These are phyloP conservation scores for Pithys albifrons DNA, from an alignment of 2,113 vertebrate genomes.

Conservation along the genomic window DNA sequence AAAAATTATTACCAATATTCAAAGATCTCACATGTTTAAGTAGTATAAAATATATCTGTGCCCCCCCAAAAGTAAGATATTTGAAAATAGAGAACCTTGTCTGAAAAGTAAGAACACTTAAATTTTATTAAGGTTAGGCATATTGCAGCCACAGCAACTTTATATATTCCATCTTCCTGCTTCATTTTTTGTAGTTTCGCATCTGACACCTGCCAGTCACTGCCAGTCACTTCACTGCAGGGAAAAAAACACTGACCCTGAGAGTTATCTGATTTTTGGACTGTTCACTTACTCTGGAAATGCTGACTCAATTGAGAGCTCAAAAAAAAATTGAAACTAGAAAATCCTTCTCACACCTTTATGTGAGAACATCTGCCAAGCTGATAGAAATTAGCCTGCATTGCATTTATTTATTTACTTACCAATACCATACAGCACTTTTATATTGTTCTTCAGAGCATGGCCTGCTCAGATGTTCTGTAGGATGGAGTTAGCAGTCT, in stretches of 20 bases:
- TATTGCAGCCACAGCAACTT: not conserved
- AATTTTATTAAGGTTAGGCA: not conserved
- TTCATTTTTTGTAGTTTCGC: not conserved
- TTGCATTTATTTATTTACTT: not conserved
- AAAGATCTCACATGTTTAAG: not conserved
- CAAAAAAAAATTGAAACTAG: not conserved
- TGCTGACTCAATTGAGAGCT: slow-evolving; percentile 6
- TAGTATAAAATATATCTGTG: not conserved
- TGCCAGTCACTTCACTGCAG: not conserved
- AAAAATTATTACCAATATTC: not conserved
- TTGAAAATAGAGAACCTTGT: not conserved
- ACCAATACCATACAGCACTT: not conserved
- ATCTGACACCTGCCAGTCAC: not conserved
- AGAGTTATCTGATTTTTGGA: not conserved
- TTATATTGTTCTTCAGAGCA: not conserved
- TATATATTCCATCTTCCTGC: not conserved
- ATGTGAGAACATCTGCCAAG: not conserved
- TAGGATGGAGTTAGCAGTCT: not conserved
- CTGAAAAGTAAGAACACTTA: not conserved
- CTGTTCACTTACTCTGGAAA: not conserved
- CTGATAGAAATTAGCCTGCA: not conserved
- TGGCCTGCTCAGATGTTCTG: not conserved
- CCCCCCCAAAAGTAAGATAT: not conserved
- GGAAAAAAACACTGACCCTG: not conserved
- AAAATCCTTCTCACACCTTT: not conserved